phyloP scores from a whole-genome alignment of 2,797 vertebrate species.

The Potorous gilbertii region DNA sequence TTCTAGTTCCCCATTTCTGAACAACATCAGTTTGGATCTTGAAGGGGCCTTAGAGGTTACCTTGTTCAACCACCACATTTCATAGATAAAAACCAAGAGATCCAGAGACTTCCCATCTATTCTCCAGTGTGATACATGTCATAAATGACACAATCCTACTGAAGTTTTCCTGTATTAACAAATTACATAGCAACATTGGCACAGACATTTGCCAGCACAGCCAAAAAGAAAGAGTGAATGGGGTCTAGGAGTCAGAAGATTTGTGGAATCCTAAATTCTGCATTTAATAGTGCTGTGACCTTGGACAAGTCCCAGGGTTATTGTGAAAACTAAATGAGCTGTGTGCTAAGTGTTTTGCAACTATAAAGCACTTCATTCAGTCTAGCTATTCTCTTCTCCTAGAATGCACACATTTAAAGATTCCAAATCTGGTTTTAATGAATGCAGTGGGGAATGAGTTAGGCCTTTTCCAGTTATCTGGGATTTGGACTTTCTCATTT shows the following conservation, averaged over 20 bases:
- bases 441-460: background rate
- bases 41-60: background rate
- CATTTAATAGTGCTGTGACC: background rate
- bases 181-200: background rate
- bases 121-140: background rate
- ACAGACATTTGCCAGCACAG: background rate
- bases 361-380: background rate
- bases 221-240: background rate
- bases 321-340: background rate
- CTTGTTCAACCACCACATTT: background rate
- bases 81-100: background rate
- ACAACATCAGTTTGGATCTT: background rate
- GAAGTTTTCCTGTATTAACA: background rate
- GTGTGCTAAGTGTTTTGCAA: background rate
- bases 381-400: background rate
- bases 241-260: background rate
- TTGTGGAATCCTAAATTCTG: background rate
- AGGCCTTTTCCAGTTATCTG: background rate
- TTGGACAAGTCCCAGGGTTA: background rate
- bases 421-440: background rate
- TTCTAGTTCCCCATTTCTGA: background rate
- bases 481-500: background rate
- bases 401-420: background rate
- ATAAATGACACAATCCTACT: background rate
- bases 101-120: background rate